Percentiles rank a stretch among this genome's conserved stretches.
Conservation (phyloP, 2,113 vertebrate genomes). For the Labeo rohita region DNA sequence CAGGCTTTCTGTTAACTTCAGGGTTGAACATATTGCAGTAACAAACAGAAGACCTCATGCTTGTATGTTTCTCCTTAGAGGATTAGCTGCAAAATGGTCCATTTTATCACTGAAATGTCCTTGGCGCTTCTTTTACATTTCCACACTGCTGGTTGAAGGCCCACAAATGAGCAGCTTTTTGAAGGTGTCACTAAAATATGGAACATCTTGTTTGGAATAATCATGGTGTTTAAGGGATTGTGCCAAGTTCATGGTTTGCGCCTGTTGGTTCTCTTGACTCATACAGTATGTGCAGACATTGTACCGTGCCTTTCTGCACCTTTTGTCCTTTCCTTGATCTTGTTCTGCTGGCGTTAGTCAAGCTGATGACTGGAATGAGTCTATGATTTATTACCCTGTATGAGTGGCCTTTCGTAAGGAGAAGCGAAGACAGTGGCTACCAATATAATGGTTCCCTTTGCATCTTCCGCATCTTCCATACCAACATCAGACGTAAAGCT, state of each 20-base stretch:
- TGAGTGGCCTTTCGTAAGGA: not conserved
- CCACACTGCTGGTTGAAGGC: conserved; percentile 2
- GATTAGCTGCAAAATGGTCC: not conserved
- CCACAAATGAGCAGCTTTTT: conserved; percentile 2
- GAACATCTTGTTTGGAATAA: conserved; percentile 38
- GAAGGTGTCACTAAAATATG: conserved; percentile 46
- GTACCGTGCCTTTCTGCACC: not conserved
- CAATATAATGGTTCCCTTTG: conserved; percentile 38
- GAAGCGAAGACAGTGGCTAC: not conserved
- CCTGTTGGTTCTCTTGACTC: conserved; percentile 17
- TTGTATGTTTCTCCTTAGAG: not conserved
- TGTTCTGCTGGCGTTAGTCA: not conserved
- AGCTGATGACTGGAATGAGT: conserved; percentile 2
- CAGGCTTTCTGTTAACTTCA: not conserved
- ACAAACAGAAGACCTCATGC: not conserved
- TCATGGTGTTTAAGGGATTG: not conserved
- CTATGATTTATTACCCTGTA: conserved; percentile 23
- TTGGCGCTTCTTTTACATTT: conserved; percentile 25
- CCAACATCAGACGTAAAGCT: not conserved
- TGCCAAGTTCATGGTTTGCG: not conserved
- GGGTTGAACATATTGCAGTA: not conserved
- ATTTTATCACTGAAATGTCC: conserved; percentile 37
- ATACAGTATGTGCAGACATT: not conserved
- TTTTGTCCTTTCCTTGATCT: conserved; percentile 33
- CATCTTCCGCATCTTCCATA: not conserved